Percentiles rank a stretch among this genome's conserved stretches.
Evolutionary conservation across 1,140 invertebrate genomes (phyloP).

Genomic region (Philaenus spumarius): DNA sequence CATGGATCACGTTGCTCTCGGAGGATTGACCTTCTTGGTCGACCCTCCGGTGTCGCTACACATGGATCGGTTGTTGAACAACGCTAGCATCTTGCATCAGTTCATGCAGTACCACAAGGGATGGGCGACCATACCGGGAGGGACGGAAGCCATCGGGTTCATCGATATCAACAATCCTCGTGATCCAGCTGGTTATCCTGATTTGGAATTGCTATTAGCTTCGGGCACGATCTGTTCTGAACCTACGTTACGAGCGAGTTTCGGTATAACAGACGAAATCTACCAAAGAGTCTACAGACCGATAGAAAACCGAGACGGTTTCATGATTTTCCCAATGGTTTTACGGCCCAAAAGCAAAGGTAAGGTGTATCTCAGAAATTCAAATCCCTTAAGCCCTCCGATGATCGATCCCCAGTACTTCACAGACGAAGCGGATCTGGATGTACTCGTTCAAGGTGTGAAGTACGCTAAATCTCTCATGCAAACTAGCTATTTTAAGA

Average conservation of each 20-base stretch:
- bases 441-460: constrained; percentile 36
- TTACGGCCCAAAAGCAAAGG: constrained; percentile 54
- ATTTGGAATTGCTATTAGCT: constrained; percentile 38
- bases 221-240: constrained; percentile 18
- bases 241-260: constrained; percentile 33
- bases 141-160: constrained; percentile 71
- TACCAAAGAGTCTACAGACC: constrained; percentile 38
- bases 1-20: constrained; percentile 64
- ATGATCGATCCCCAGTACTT: constrained; percentile 76
- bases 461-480: constrained; percentile 31
- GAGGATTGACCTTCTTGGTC: constrained; percentile 7
- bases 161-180: constrained; percentile 57
- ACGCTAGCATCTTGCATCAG: constrained; percentile 2
- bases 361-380: constrained; percentile 46
- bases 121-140: constrained; percentile 69
- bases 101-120: constrained; percentile 37
- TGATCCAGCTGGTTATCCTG: constrained; percentile 50
- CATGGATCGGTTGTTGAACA: constrained; percentile 16
- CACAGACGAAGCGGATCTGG: constrained; percentile 41
- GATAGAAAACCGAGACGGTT: constrained; percentile 38
- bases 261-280: constrained; percentile 36
- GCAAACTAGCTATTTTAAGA: constrained; percentile 32
- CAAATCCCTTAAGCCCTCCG: constrained; percentile 63
- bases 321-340: constrained; percentile 28
- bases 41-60: not conserved